Percentiles rank a stretch among this genome's conserved stretches.
Evolutionary conservation across 2,888 invertebrate genomes (phyloP).

Genomic region (Pachliopta kotzebuea): DNA sequence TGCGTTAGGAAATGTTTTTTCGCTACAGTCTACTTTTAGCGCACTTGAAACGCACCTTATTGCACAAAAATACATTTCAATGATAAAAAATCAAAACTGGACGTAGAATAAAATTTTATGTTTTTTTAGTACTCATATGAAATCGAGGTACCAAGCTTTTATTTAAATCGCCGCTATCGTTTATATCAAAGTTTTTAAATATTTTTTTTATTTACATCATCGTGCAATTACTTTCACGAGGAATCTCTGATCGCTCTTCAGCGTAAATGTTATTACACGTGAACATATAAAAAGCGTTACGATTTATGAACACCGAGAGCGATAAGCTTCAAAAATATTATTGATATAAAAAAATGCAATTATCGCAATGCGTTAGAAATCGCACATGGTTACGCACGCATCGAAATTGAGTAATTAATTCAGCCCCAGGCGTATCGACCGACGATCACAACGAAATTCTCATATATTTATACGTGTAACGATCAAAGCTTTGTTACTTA

Average conservation of each 20-base stretch:
- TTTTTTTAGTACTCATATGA: background rate
- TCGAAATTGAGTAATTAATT: slow-evolving; percentile 76
- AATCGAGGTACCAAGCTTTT: too few species aligned
- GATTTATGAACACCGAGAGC: slow-evolving; percentile 58
- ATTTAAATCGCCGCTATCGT: background rate
- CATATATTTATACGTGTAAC: slow-evolving; percentile 55
- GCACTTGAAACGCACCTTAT: slow-evolving; percentile 56
- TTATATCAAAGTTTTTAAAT: background rate
- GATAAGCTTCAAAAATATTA: slow-evolving; percentile 72
- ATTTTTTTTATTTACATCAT: background rate
- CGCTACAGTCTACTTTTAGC: slow-evolving; percentile 40
- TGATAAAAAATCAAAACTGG: background rate
- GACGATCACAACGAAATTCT: slow-evolving; percentile 63
- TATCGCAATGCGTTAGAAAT: slow-evolving; percentile 70
- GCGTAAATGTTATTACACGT: slow-evolving; percentile 49
- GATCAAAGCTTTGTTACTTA: slow-evolving; percentile 55
- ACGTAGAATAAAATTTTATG: background rate
- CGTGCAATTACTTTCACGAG: background rate
- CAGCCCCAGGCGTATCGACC: slow-evolving; percentile 59
- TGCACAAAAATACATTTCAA: background rate
- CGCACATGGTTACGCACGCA: slow-evolving; percentile 70
- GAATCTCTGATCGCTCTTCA: slow-evolving; percentile 30
- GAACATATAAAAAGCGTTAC: slow-evolving; percentile 65
- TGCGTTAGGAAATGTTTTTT: slow-evolving; percentile 43
- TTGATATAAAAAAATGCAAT: slow-evolving; percentile 69